Base-by-base conservation (phyloP, 2,888 invertebrate genomes). In the Lacanobia oleracea region DNA sequence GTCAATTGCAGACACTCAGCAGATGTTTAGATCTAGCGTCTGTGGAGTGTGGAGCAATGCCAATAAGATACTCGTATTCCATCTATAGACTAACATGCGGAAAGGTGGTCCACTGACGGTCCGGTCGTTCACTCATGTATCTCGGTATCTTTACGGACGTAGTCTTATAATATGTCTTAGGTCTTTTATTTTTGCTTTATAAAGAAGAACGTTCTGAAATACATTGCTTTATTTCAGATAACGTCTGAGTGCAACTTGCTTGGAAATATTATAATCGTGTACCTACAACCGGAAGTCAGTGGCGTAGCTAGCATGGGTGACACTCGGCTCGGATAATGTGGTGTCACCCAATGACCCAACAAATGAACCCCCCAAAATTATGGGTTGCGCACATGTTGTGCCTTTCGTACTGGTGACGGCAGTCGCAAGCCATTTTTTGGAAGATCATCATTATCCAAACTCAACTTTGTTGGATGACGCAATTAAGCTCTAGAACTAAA, bases 41-140 rank as follows among this genome's bases (percentile, higher is more conserved):
- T 63, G 62, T 75, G 77, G 75, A 86, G 23, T 66, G 66, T 85
- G 82, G 80, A 86, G 54, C 75, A 68, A 68, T 84, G 84, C 84
- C 82, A 85, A 84, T 67, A 72, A 83, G 40, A n/a, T 64, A 33
- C 33, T 6, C 33, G 33, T 33, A 76, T 72, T 69, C 51, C 62
- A 53, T 61, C 72, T 72, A 63, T 59, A 71, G 48, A 68, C 37
- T 57, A 51, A 72, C 33, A 70, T 54, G 66, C 56, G 61, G 65
- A 72, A 83, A 83, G 56, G 56, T 72, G 50, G 54, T 51, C 27
- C 50, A 51, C 50, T 21, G 37, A n/a, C 66, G 16, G 43, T 43
- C 16, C 60, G 81, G 81, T 79, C 72, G 66, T 81, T 81, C 72
- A 75, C 71, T 45, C 51, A 33, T 45, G 10, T n/a, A 45, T 69